These are phyloP conservation scores for Drosophila imparisetae DNA, from an alignment of 2,888 invertebrate genomes.

Conservation along the genomic window DNA sequence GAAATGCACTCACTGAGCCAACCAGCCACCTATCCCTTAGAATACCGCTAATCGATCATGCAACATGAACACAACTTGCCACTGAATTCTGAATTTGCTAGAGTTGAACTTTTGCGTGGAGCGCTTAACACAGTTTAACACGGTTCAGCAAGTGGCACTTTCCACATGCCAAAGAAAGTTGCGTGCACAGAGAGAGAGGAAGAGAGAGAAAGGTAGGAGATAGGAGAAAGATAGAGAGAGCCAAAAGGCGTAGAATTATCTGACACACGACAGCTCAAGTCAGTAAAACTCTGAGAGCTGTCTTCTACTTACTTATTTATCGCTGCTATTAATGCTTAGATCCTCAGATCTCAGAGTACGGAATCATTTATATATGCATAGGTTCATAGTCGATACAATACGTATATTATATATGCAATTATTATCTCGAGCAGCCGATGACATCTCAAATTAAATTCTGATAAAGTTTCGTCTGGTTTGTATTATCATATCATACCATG, in stretches of 20 bases:
- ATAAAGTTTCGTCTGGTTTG: neutral
- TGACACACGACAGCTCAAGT: neutral
- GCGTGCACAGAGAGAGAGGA: conserved; percentile 36
- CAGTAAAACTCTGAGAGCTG: neutral
- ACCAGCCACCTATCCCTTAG: neutral
- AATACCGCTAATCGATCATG: conserved; percentile 56
- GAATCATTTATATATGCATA: neutral
- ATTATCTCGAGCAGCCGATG: neutral
- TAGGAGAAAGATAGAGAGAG: neutral
- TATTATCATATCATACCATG: neutral
- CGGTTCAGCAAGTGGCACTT: conserved; percentile 71
- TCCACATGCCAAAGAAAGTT: conserved; percentile 53
- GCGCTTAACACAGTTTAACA: conserved; percentile 74
- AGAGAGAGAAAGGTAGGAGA: neutral
- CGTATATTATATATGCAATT: neutral
- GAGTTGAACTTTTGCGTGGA: conserved; percentile 21
- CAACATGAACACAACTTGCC: conserved; percentile 22
- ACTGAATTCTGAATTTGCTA: conserved; percentile 1
- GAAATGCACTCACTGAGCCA: conserved; percentile 5
- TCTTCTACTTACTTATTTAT: neutral
- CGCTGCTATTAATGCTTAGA: neutral
- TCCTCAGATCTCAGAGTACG: neutral
- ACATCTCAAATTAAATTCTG: neutral
- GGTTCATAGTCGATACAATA: neutral
- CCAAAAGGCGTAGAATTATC: neutral